These are phyloP conservation scores for Monarcha castaneiventris DNA, from an alignment of 2,113 vertebrate species.

Conservation along the genomic window DNA sequence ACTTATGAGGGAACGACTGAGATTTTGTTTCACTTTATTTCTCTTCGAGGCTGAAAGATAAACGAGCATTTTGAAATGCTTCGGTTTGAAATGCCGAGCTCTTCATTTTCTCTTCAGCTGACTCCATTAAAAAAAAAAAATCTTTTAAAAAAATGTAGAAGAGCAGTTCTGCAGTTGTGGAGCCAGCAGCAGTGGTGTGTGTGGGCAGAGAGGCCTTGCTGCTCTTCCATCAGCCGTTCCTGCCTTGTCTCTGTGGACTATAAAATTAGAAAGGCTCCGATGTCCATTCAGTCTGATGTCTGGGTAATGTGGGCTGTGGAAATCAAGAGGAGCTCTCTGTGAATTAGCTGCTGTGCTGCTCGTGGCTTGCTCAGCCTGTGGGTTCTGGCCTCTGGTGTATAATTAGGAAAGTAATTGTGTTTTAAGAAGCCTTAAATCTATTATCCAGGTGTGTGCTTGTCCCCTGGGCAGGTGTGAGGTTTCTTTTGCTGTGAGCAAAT, in stretches of 20 bases:
- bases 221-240: neutral
- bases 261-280: neutral
- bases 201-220: conserved; percentile 17
- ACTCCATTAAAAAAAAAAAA: neutral
- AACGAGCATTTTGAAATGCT: neutral
- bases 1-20: neutral
- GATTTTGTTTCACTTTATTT: neutral
- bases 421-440: neutral
- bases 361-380: neutral
- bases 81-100: neutral
- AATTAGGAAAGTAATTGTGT: neutral
- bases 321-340: neutral
- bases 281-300: neutral
- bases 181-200: neutral
- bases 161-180: neutral
- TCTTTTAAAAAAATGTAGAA: neutral
- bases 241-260: neutral
- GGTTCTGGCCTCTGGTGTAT: neutral
- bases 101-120: neutral
- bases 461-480: neutral
- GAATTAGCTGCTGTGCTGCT: neutral
- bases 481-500: neutral
- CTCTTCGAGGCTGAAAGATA: neutral
- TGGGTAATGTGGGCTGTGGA: neutral
- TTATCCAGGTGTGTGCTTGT: neutral